Evolutionary conservation across 2,113 vertebrate species (phyloP), one percentile per base, ranked within the genome.

Genomic region (Cairina moschata): DNA sequence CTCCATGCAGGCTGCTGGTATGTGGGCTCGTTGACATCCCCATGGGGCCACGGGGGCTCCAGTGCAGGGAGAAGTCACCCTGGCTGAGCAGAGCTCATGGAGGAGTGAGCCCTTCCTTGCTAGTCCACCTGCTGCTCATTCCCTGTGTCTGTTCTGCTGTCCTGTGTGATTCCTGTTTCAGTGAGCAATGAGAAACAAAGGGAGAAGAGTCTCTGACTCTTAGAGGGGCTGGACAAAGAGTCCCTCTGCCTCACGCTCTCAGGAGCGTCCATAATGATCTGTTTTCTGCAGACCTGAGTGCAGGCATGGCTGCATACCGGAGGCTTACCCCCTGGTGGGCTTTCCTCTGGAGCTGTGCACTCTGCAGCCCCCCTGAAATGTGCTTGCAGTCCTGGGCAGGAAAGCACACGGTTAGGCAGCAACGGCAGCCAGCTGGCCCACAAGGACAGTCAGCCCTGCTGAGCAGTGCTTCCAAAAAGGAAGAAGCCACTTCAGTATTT

Each of bases 351-450:
- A 28, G 34, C 60, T 72, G 38, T 32, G n/a, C 32, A 29, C 74
- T 73, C 63, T 44, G 23, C 62, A 84, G 66, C 67, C 71, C 58
- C 42, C 10, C 50, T 18, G 44, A 69, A 3, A 62, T 12, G 66
- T 68, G 17, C 42, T 69, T n/a, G 22, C 6, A 60, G 46, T 21
- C 21, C 55, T 28, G 67, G 63, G 14, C 60, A 90, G 95, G 69
- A 68, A 28, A 38, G 58, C 28, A 7, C 1, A 1, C 11, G 42
- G 23, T 28, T 8, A 17, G 56, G 68, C 40, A 62, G 63, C n/a
- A 0, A 8, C 11, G 0, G 2, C 11, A 3, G 23, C 25, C 38
- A 66, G 38, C 62, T 42, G 54, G 52, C 18, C n/a, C 2, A 0
- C 13, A 66, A 32, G 59, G 55, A 46, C 56, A 11, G 18, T 32